Conservation (phyloP, 2,113 vertebrate species). For the Mesitornis unicolor region DNA sequence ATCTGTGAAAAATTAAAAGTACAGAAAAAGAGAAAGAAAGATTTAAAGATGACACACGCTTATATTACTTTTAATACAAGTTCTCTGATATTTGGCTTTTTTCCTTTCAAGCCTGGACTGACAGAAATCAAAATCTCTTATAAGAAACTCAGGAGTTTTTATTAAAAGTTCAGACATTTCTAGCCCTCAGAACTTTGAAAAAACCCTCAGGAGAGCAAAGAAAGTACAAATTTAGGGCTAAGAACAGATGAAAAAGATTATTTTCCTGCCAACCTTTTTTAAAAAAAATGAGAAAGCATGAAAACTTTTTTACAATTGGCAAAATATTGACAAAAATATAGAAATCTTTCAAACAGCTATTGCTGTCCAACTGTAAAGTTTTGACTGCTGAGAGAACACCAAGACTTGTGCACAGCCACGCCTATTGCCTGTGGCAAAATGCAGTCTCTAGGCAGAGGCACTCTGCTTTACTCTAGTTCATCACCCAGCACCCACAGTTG, state of each 20-base stretch:
- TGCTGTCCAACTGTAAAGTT: neutral
- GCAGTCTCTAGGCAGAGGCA: neutral
- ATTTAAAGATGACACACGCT: neutral
- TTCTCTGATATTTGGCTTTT: neutral
- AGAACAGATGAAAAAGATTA: neutral
- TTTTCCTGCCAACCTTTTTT: neutral
- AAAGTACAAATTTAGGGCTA: neutral
- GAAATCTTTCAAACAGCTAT: neutral
- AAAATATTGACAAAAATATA: neutral
- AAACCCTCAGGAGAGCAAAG: neutral
- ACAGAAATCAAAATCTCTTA: neutral
- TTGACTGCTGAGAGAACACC: neutral
- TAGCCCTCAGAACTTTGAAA: neutral
- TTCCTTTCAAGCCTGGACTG: neutral
- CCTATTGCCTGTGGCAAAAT: neutral
- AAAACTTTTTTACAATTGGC: neutral
- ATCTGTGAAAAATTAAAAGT: neutral
- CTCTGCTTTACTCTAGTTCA: neutral
- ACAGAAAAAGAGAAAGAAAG: neutral
- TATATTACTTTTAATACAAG: neutral
- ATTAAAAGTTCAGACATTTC: neutral
- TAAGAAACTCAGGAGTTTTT: neutral
- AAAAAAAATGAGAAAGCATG: neutral
- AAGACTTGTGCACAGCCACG: neutral
- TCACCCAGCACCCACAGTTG: neutral